phyloP scores from a whole-genome alignment of 2,888 invertebrate species.

The Ectemnius continuus region DNA sequence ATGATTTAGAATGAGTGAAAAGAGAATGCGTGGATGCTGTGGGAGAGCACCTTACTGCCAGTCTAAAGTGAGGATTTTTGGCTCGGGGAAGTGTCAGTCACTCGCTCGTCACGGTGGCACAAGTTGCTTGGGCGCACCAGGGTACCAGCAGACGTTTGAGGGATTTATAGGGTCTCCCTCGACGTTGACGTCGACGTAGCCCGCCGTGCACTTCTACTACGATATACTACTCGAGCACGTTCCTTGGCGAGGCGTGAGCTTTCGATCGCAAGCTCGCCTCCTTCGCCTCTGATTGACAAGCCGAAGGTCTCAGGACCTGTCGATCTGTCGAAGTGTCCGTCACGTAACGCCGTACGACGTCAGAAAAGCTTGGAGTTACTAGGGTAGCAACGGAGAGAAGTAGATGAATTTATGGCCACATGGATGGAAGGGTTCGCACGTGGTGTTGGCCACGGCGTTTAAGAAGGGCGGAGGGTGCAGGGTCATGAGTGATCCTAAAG shows the following conservation, averaged over 20 bases:
- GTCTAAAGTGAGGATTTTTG: constrained; percentile 12
- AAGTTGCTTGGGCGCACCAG: constrained; percentile 73
- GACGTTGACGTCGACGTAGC: constrained; percentile 42
- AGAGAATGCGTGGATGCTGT: not conserved
- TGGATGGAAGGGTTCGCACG: constrained; percentile 26
- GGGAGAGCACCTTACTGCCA: constrained; percentile 14
- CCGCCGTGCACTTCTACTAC: too few species aligned
- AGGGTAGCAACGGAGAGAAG: constrained; percentile 70
- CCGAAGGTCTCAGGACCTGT: constrained; percentile 9
- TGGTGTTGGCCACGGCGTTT: constrained; percentile 5
- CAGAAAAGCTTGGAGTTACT: constrained; percentile 70
- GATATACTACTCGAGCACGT: not conserved
- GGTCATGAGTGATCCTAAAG: constrained; percentile 16
- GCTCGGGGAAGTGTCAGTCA: constrained; percentile 71
- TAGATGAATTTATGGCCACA: constrained; percentile 67
- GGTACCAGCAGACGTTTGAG: constrained; percentile 77
- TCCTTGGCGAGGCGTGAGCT: not conserved
- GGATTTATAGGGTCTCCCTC: constrained; percentile 74
- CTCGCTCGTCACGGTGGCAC: constrained; percentile 77
- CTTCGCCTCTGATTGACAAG: not conserved
- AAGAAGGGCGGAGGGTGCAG: constrained; percentile 20
- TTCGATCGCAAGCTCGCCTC: too few species aligned
- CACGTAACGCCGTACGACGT: constrained; percentile 68
- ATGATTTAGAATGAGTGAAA: not conserved
- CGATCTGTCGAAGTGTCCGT: constrained; percentile 51